These are phyloP conservation scores for Andrena flavipes DNA, from an alignment of 2,888 invertebrate genomes.

Conservation along the genomic window DNA sequence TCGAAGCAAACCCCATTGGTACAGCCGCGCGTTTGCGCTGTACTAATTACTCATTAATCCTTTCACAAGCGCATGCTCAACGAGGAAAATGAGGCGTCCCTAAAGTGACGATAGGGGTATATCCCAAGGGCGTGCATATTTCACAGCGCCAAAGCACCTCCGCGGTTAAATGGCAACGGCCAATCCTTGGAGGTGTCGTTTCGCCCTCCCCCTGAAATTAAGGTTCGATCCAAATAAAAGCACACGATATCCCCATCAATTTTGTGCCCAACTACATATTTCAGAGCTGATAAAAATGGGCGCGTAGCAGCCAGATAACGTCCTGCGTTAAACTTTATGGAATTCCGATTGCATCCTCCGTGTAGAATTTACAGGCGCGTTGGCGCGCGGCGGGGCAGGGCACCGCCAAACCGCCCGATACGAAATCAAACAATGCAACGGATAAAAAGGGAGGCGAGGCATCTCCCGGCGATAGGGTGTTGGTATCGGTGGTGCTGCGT, in stretches of 20 bases:
- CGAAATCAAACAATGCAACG: slow-evolving; percentile 15
- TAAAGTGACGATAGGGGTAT: background rate
- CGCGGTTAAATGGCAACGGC: too few species aligned
- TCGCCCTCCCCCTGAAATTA: too few species aligned
- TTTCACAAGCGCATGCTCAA: slow-evolving; percentile 67
- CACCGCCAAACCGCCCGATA: background rate
- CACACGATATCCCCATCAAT: too few species aligned
- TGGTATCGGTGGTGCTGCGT: slow-evolving; percentile 17
- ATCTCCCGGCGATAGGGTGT: slow-evolving; percentile 16
- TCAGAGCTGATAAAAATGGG: too few species aligned
- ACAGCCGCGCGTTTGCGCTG: slow-evolving; percentile 64
- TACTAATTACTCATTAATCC: slow-evolving; percentile 77
- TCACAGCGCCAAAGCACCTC: background rate
- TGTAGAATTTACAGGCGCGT: too few species aligned
- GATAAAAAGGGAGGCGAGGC: slow-evolving; percentile 8
- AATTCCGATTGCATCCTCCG: too few species aligned
- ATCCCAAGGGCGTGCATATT: background rate
- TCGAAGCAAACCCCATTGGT: slow-evolving; percentile 21
- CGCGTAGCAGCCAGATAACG: too few species aligned
- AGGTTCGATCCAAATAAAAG: too few species aligned
- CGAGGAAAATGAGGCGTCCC: slow-evolving; percentile 8
- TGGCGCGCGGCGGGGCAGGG: too few species aligned
- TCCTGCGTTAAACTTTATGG: too few species aligned
- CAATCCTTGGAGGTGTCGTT: too few species aligned
- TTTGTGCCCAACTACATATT: too few species aligned